Conservation (phyloP, 2,113 vertebrate genomes). For the Solea solea region DNA sequence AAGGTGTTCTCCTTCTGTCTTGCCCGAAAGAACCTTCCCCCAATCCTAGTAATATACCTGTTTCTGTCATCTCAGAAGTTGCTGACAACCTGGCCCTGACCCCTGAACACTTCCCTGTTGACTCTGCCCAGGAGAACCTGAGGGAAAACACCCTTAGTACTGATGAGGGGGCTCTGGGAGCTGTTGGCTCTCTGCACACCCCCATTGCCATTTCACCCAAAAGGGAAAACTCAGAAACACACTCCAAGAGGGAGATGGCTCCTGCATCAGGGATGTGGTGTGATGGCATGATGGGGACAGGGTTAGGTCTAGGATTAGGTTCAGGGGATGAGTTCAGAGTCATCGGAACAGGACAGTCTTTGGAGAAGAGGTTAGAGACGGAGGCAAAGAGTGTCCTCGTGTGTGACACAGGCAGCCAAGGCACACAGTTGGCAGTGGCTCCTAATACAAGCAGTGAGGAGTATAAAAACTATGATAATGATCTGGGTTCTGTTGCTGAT, state of each 20-base stretch:
- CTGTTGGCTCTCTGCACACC: slow-evolving; percentile 74
- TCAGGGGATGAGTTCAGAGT: slow-evolving; percentile 53
- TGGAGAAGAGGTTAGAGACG: slow-evolving; percentile 73
- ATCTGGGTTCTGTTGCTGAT: slow-evolving; percentile 59
- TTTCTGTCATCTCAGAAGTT: slow-evolving; percentile 75
- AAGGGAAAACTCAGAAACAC: slow-evolving; percentile 83
- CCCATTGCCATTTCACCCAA: slow-evolving; percentile 83
- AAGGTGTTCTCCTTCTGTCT: slow-evolving; percentile 79
- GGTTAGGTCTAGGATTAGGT: slow-evolving; percentile 56
- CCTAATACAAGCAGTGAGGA: slow-evolving; percentile 57
- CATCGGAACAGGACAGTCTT: slow-evolving; percentile 72
- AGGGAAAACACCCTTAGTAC: slow-evolving; percentile 77
- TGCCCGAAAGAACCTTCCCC: slow-evolving; percentile 78
- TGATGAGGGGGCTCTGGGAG: slow-evolving; percentile 73
- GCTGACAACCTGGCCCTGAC: slow-evolving; percentile 76
- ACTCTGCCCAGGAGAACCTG: slow-evolving; percentile 82
- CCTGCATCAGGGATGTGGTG: slow-evolving; percentile 60
- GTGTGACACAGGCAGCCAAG: slow-evolving; percentile 72
- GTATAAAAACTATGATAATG: slow-evolving; percentile 57
- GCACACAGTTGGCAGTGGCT: slow-evolving; percentile 51
- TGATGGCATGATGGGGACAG: slow-evolving; percentile 49
- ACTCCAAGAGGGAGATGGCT: slow-evolving; percentile 50
- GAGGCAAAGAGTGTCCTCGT: slow-evolving; percentile 77
- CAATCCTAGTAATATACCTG: slow-evolving; percentile 83
- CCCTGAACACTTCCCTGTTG: slow-evolving; percentile 70